These are phyloP conservation scores for Mastomys natalensis DNA, from an alignment of 2,113 vertebrate species.

Conservation along the genomic window DNA sequence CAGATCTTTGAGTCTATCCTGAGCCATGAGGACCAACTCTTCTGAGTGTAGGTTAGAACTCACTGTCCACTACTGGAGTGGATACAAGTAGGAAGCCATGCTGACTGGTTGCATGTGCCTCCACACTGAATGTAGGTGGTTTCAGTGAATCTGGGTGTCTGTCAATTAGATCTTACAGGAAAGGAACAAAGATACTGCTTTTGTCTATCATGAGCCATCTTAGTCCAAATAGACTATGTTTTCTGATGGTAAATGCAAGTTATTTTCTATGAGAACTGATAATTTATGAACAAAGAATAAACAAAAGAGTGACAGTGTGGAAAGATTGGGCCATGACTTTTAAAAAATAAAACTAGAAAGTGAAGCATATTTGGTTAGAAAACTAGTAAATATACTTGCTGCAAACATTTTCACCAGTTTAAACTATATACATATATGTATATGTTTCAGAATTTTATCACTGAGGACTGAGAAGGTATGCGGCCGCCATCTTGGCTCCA, in stretches of 20 bases:
- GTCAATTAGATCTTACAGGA: not conserved
- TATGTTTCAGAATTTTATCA: not conserved
- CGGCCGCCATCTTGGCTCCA: not conserved
- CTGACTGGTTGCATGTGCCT: not conserved
- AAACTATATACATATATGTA: not conserved
- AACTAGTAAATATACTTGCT: not conserved
- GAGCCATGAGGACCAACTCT: not conserved
- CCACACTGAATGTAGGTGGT: too few species aligned
- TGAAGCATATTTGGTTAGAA: not conserved
- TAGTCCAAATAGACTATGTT: not conserved
- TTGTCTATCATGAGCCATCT: not conserved
- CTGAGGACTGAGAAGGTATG: not conserved
- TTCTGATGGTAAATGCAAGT: not conserved
- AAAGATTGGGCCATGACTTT: not conserved
- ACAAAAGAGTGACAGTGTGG: not conserved
- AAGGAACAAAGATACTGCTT: not conserved
- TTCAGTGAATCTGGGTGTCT: not conserved
- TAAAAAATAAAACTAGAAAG: not conserved
- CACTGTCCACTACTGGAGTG: not conserved
- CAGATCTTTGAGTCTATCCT: not conserved
- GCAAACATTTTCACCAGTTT: not conserved
- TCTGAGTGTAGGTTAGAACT: not conserved
- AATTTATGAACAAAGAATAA: not conserved
- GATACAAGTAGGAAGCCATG: not conserved
- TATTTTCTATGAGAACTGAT: not conserved